Percentiles rank a stretch among this genome's conserved stretches.
phyloP scores from a whole-genome alignment of 2,888 invertebrate species.

The Protodeltote pygarga region DNA sequence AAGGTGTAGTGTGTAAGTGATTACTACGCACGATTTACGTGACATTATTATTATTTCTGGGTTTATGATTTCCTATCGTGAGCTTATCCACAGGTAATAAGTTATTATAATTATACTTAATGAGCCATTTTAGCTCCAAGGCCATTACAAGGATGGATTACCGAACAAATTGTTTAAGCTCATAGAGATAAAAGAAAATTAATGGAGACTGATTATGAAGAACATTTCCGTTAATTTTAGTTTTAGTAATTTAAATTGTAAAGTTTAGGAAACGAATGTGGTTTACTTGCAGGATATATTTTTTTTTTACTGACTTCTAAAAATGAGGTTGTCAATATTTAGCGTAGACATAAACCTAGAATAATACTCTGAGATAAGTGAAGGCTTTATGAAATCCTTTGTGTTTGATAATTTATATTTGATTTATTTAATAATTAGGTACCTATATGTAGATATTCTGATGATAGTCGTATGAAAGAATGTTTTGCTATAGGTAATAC shows the following conservation, averaged over 20 bases:
- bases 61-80: background rate
- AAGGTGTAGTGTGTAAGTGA: too few species aligned
- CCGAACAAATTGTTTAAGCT: constrained; percentile 37
- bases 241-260: background rate
- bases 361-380: too few species aligned
- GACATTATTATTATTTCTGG: constrained; percentile 19
- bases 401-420: too few species aligned
- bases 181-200: constrained; percentile 34
- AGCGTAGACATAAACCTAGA: too few species aligned
- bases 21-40: constrained; percentile 20
- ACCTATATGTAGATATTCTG: too few species aligned
- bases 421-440: too few species aligned
- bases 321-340: too few species aligned
- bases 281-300: too few species aligned
- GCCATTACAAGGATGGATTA: constrained; percentile 39
- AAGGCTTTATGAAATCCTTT: too few species aligned
- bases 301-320: background rate
- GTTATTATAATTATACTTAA: constrained; percentile 22
- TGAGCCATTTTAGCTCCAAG: constrained; percentile 29
- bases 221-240: constrained; percentile 1
- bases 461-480: too few species aligned
- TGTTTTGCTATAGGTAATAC: too few species aligned
- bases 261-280: too few species aligned
- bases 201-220: constrained; percentile 10
- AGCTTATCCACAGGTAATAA: constrained; percentile 8